Conservation (phyloP, 2,797 vertebrate genomes). For the Novumbra hubbsi region DNA sequence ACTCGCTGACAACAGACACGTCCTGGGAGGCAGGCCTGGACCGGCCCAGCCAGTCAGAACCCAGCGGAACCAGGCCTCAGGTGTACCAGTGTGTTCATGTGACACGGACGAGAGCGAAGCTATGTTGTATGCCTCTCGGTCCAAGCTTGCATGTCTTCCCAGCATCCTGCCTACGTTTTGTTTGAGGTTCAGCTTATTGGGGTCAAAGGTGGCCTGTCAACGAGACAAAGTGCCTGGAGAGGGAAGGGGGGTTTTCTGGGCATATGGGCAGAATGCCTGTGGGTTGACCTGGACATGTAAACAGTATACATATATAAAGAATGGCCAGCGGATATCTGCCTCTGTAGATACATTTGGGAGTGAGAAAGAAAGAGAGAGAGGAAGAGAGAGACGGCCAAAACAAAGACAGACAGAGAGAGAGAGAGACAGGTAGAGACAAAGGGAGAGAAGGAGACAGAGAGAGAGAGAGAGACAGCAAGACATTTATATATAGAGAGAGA, state of each 20-base stretch:
- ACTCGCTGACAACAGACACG: neutral
- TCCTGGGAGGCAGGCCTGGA: neutral
- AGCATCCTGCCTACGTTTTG: neutral
- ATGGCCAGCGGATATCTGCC: neutral
- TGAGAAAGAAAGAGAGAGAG: neutral
- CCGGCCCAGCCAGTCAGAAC: too few relatives aligned
- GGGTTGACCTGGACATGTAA: too few relatives aligned
- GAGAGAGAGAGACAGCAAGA: neutral
- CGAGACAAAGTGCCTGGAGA: neutral
- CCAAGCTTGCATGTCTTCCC: too few relatives aligned
- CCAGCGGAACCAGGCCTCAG: too few relatives aligned
- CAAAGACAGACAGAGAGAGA: neutral
- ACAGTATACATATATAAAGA: neutral
- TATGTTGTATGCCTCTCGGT: neutral
- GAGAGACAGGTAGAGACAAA: neutral
- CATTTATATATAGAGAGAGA: neutral
- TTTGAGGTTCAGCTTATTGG: neutral
- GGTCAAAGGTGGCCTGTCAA: neutral
- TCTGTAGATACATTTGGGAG: neutral
- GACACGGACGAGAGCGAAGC: too few relatives aligned
- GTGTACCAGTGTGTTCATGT: too few relatives aligned
- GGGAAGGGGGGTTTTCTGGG: neutral
- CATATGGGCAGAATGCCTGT: neutral
- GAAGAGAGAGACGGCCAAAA: neutral
- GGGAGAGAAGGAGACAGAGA: neutral